These are phyloP conservation scores for Takifugu flavidus DNA, from an alignment of 2,113 vertebrate genomes.

Conservation along the genomic window DNA sequence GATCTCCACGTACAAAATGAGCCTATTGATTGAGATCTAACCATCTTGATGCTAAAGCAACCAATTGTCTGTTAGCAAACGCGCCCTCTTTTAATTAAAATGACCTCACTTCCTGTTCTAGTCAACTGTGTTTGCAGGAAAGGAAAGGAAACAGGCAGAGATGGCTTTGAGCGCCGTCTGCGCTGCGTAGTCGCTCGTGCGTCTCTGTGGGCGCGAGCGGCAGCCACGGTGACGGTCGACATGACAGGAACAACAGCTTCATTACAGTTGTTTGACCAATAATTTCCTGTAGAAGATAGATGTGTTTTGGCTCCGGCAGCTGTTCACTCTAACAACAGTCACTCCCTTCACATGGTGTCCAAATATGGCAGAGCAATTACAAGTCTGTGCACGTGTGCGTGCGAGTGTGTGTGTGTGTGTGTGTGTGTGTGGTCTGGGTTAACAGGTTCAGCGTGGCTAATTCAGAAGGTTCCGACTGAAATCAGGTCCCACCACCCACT, in stretches of 20 bases:
- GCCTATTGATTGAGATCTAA: too few relatives aligned
- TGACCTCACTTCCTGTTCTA: conserved; percentile 16
- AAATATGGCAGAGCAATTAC: conserved; percentile 36
- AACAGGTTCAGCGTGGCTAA: conserved; percentile 54
- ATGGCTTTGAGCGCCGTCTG: conserved; percentile 1
- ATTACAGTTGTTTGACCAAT: conserved; percentile 64
- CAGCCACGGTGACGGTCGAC: conserved; percentile 42
- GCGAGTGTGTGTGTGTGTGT: conserved; percentile 23
- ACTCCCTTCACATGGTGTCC: conserved; percentile 43
- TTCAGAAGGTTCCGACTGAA: conserved; percentile 59
- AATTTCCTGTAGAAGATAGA: conserved; percentile 66
- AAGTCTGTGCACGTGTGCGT: conserved; percentile 46
- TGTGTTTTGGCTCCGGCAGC: conserved; percentile 57
- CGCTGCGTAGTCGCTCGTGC: conserved; percentile 5
- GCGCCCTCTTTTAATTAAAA: conserved; percentile 2
- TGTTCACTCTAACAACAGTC: conserved; percentile 51
- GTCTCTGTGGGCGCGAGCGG: conserved; percentile 3
- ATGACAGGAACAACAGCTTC: conserved; percentile 49
- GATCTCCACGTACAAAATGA: too few relatives aligned
- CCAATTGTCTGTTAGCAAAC: conserved; percentile 11
- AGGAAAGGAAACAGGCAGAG: conserved; percentile 15
- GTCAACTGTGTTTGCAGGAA: conserved; percentile 11
- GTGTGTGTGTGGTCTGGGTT: conserved; percentile 63
- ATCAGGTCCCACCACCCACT: conserved; percentile 50
- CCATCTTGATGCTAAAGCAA: too few relatives aligned